Base-by-base conservation (phyloP, 2,113 vertebrate genomes). In the Limanda limanda region DNA sequence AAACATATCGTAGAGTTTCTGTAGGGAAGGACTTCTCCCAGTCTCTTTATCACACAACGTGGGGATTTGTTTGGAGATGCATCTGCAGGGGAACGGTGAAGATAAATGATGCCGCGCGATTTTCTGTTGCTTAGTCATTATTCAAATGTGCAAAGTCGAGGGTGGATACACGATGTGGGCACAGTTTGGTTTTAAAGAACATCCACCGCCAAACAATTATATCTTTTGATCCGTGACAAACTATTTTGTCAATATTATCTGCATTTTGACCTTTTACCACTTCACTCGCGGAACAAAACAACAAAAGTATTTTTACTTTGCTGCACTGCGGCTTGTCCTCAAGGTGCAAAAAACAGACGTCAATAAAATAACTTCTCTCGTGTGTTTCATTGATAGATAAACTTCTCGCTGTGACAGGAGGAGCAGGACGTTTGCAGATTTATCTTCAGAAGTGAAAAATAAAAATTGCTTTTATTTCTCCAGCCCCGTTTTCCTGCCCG, bases 221-320 rank as follows among this genome's bases (percentile, higher is more conserved):
- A 14, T 65, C 61, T 79, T 62, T 73, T 84, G 75, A 89, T 88
- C 80, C 52, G 51, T 81, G 82, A 83, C 78, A 80, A 83, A 76
- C 24, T 23, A 45, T 24, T 85, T 79, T 83, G 61, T 80, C 2
- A 68, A 68, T 84, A 76, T 65, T 54, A 47, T 86, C 76, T 35
- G 52, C 47, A 21, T 37, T 58, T 25, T 82, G 83, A 89, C 88
- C 87, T 93, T 91, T 51, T 81, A 61, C 47, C 10, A 14, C 62
- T 60, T 71, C 42, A 6, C 40, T 72, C 25, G 8, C 64, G 9
- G 51, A 14, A 51, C 47, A 17, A 15, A 18, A 54, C 61, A 65
- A 82, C 47, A 80, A 78, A 87, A 69, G 20, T 64, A 12, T 87
- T 84, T 90, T 84, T 81, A 74, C 86, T 87, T 78, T 37, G 3